phyloP scores from a whole-genome alignment of 2,888 invertebrate genomes.

The Diogma glabrata region DNA sequence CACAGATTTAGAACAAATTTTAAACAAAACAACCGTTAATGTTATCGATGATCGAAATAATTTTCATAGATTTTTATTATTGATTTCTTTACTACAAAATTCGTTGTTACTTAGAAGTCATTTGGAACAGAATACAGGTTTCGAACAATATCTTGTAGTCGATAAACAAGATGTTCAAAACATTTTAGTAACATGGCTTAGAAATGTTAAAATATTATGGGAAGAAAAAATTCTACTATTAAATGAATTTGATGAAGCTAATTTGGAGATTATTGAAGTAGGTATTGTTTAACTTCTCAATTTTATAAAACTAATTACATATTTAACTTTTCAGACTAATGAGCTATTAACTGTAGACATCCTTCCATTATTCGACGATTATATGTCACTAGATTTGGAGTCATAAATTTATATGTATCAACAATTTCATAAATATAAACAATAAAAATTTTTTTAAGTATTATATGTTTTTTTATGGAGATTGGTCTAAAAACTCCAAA shows the following conservation, averaged over 20 bases:
- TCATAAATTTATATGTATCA: too few species aligned
- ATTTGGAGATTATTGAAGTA: not conserved
- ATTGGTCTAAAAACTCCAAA: too few species aligned
- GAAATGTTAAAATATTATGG: not conserved
- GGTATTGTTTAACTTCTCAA: not conserved
- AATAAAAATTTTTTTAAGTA: too few species aligned
- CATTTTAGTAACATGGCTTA: not conserved
- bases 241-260: not conserved
- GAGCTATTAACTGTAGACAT: not conserved
- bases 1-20: too few species aligned
- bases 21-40: too few species aligned
- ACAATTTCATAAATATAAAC: too few species aligned
- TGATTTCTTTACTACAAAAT: not conserved
- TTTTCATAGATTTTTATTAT: not conserved
- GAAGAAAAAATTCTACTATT: constrained; percentile 5
- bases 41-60: too few species aligned
- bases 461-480: too few species aligned
- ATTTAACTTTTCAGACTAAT: not conserved
- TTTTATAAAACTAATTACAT: not conserved
- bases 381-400: too few species aligned
- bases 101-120: not conserved
- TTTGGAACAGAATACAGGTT: not conserved
- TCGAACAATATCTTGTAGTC: not conserved
- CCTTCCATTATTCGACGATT: not conserved
- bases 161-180: not conserved